Conservation (phyloP, 2,113 vertebrate genomes). For the Xiphias gladius region DNA sequence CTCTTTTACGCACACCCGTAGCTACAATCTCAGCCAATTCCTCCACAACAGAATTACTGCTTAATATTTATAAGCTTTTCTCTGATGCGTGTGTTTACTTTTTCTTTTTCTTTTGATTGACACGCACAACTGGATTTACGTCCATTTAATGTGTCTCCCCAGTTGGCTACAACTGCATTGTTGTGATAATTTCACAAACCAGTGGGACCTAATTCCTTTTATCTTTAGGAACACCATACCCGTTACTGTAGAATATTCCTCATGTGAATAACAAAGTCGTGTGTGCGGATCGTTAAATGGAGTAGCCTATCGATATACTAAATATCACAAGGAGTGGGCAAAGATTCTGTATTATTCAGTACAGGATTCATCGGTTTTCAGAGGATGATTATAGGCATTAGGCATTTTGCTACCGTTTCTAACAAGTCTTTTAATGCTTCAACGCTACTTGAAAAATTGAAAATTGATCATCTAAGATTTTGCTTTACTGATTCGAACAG, state of each 20-base stretch:
- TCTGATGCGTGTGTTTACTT: neutral
- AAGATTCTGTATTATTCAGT: too few relatives aligned
- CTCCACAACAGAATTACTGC: neutral
- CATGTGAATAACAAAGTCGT: neutral
- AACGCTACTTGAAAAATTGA: too few relatives aligned
- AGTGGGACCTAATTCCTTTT: neutral
- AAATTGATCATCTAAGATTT: too few relatives aligned
- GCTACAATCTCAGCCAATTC: slow-evolving; percentile 1
- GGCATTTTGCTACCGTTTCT: too few relatives aligned
- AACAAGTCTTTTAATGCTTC: too few relatives aligned
- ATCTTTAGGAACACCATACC: neutral
- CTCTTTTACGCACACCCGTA: slow-evolving; percentile 23
- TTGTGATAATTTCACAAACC: neutral
- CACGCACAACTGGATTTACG: neutral
- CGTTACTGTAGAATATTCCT: neutral
- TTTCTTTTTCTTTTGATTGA: neutral
- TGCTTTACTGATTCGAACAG: too few relatives aligned
- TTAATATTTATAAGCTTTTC: neutral
- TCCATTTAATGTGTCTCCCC: neutral
- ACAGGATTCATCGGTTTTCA: neutral
- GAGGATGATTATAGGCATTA: too few relatives aligned
- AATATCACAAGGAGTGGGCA: too few relatives aligned
- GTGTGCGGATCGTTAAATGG: neutral
- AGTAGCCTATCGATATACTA: too few relatives aligned
- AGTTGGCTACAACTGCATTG: neutral